phyloP scores from a whole-genome alignment of 2,797 vertebrate species.

The Dryobates pubescens region DNA sequence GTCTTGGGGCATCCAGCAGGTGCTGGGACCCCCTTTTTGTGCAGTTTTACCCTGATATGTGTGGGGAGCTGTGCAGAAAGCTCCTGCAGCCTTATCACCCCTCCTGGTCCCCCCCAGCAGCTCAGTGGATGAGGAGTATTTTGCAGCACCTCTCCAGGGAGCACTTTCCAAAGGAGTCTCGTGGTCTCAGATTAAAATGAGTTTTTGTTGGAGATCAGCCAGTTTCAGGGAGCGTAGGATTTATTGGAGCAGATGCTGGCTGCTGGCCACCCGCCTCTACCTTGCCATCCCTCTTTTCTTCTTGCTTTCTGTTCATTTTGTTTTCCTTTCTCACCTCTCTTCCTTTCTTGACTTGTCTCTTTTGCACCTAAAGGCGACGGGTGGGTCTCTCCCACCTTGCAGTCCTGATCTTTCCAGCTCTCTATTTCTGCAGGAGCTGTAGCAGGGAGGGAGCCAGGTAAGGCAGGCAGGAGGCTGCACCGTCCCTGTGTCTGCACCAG shows the following conservation, averaged over 20 bases:
- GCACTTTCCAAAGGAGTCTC: conserved; percentile 55
- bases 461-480: neutral
- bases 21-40: accelerated
- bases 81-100: neutral
- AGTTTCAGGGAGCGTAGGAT: conserved; percentile 61
- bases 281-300: conserved; percentile 31
- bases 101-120: neutral
- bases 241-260: conserved; percentile 53
- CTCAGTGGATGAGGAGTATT: conserved; percentile 31
- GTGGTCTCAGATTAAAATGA: conserved; percentile 71
- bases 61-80: neutral
- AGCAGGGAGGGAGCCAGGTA: neutral
- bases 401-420: accelerated
- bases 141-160: conserved; percentile 58
- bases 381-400: neutral
- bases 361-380: neutral
- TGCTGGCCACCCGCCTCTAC: conserved; percentile 55
- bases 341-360: neutral
- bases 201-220: conserved; percentile 75
- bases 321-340: neutral
- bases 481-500: neutral
- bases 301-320: neutral
- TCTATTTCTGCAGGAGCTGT: neutral
- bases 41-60: accelerated
- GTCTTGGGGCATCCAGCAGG: neutral